phyloP scores from a whole-genome alignment of 92 coral and sea anemone species.

The Galaxea fascicularis region DNA sequence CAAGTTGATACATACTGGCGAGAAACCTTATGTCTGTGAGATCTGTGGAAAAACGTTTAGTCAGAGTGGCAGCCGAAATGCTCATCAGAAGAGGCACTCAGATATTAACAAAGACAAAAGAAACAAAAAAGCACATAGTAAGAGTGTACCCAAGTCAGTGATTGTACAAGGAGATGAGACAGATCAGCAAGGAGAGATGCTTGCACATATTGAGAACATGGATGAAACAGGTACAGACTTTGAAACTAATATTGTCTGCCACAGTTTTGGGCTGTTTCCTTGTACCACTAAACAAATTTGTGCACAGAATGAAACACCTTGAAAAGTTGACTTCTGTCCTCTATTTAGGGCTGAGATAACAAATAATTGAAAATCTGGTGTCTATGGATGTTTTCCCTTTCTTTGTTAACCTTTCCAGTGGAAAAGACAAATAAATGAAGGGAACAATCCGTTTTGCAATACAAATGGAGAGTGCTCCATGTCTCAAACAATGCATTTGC shows the following conservation, averaged over 20 bases:
- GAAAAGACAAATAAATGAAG: too few relatives aligned
- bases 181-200: conserved; percentile 33
- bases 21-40: conserved; percentile 82
- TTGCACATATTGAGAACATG: conserved; percentile 58
- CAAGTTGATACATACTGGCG: conserved; percentile 89
- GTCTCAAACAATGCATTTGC: too few relatives aligned
- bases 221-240: conserved; percentile 58
- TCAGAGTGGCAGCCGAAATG: conserved; percentile 92
- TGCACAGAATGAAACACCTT: too few relatives aligned
- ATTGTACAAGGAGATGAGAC: conserved; percentile 56
- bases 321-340: too few relatives aligned
- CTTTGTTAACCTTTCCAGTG: too few relatives aligned
- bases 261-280: background rate
- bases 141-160: conserved; percentile 26
- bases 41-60: conserved; percentile 89
- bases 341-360: too few relatives aligned
- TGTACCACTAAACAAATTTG: too few relatives aligned
- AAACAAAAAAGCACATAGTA: conserved; percentile 33
- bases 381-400: too few relatives aligned
- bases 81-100: conserved; percentile 83
- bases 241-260: too few relatives aligned
- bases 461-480: too few relatives aligned
- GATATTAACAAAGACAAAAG: conserved; percentile 15
- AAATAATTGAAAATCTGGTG: too few relatives aligned
- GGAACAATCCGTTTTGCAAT: too few relatives aligned